Base-by-base conservation (phyloP, 2,888 invertebrate genomes). In the Drosophila diplacantha region DNA sequence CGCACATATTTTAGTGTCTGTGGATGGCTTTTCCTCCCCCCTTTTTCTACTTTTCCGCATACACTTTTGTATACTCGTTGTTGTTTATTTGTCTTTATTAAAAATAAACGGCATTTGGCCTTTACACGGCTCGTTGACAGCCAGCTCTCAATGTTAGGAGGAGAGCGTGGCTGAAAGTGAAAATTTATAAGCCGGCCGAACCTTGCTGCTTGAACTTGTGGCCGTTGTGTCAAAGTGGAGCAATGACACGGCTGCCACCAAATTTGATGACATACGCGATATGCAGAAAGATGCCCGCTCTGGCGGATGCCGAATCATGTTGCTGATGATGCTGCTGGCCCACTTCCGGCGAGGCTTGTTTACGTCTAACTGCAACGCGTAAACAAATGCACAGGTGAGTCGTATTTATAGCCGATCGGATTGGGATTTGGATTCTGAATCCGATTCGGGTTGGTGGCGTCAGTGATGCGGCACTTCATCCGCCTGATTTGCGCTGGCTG, bases 131-230 rank as follows among this genome's bases (percentile, higher is more conserved):
- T 61, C 82, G 80, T 80, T 82, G 80, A 80, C 82, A 80, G 78
- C 63, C 63, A 67, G 75, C 72, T 71, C 82, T 80, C 80, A 80
- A 80, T 80, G 82, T 67, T 73, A 67, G 43, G 43, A 37, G 44
- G 46, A 34, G 66, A 73, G 69, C 68, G 57, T 43, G 43, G 69
- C 54, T 44, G 67, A 70, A 59, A 70, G 67, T 60, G 67, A 41
- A 53, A 72, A 70, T 69, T 68, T 69, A 73, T 78, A 61, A 56
- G 62, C 63, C 69, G 52, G 44, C 49, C 54, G 55, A 82, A 69
- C 79, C 79, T 80, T 80, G 82, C 71, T 49, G 77, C 82, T 81
- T 80, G 79, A 80, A 80, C 79, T 80, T 80, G 82, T 70, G 75
- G 70, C 41, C 14, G 14, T 46, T 31, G 44, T 46, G 44, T 46